Percentiles rank a stretch among this genome's conserved stretches.
These are phyloP conservation scores for Trichechus manatus DNA, from an alignment of 2,113 vertebrate genomes.

Conservation along the genomic window DNA sequence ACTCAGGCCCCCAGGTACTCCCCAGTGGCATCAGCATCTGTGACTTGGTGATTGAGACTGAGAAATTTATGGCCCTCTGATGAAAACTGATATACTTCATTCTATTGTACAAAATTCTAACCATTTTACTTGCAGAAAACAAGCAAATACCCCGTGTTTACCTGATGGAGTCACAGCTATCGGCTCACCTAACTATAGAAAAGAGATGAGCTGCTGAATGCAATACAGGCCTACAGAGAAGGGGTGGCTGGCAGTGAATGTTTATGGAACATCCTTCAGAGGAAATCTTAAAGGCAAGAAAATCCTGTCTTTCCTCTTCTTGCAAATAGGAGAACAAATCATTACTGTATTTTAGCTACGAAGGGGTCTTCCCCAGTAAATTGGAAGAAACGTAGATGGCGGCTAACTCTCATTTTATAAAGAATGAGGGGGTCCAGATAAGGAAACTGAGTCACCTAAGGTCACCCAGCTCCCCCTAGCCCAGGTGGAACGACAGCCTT, in stretches of 20 bases:
- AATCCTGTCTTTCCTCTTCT: background rate
- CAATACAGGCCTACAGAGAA: background rate
- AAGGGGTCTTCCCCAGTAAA: too few relatives aligned
- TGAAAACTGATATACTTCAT: background rate
- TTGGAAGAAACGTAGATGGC: too few relatives aligned
- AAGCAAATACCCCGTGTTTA: background rate
- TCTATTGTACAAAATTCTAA: background rate
- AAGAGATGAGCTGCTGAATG: fast-evolving
- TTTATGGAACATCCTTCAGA: background rate
- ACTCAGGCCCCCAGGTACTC: background rate
- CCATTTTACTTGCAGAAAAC: background rate
- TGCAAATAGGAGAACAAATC: background rate
- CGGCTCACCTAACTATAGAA: fast-evolving
- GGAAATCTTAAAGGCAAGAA: background rate
- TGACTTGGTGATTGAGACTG: background rate
- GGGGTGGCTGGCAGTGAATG: fast-evolving
- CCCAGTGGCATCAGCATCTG: background rate
- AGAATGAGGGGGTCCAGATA: background rate
- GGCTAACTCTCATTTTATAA: background rate
- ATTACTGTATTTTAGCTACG: too few relatives aligned
- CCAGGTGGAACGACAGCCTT: too few relatives aligned
- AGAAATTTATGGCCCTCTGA: background rate
- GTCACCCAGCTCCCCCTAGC: too few relatives aligned
- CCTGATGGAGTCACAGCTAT: background rate
- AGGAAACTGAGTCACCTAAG: too few relatives aligned